Percentiles rank a stretch among this genome's conserved stretches.
These are phyloP conservation scores for Syrista parreyssii DNA, from an alignment of 2,888 invertebrate genomes.

Conservation along the genomic window DNA sequence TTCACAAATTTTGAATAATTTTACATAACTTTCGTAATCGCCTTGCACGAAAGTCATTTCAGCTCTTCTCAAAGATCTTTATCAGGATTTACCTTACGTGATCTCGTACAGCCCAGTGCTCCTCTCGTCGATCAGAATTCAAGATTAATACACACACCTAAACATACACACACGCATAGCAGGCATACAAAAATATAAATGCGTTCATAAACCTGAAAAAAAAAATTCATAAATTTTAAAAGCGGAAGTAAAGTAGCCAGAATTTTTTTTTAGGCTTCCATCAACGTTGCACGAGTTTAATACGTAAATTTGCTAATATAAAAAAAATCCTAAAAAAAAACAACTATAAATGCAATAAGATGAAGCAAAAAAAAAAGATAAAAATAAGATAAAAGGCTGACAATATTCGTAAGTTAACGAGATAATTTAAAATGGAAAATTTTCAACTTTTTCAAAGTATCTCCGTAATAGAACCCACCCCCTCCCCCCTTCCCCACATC, in stretches of 20 bases:
- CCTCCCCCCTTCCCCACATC: too few relatives aligned
- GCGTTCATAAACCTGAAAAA: not conserved
- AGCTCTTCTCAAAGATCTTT: not conserved
- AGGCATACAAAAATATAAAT: not conserved
- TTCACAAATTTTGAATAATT: not conserved
- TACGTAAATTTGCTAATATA: not conserved
- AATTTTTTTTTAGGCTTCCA: not conserved
- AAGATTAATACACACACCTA: not conserved
- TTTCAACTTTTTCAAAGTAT: not conserved
- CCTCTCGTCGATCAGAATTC: not conserved
- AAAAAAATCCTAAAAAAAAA: not conserved
- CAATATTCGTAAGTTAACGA: not conserved
- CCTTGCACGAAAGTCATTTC: not conserved
- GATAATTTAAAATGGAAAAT: not conserved
- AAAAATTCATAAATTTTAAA: not conserved
- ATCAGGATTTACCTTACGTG: not conserved
- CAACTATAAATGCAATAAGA: not conserved
- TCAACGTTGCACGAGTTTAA: not conserved
- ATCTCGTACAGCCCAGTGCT: not conserved
- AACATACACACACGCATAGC: not conserved
- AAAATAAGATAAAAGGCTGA: too few relatives aligned
- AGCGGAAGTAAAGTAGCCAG: not conserved
- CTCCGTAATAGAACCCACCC: not conserved
- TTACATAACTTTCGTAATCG: not conserved
- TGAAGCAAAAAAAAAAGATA: not conserved